phyloP scores from a whole-genome alignment of 2,888 invertebrate species.

The Parasteatoda lunata region DNA sequence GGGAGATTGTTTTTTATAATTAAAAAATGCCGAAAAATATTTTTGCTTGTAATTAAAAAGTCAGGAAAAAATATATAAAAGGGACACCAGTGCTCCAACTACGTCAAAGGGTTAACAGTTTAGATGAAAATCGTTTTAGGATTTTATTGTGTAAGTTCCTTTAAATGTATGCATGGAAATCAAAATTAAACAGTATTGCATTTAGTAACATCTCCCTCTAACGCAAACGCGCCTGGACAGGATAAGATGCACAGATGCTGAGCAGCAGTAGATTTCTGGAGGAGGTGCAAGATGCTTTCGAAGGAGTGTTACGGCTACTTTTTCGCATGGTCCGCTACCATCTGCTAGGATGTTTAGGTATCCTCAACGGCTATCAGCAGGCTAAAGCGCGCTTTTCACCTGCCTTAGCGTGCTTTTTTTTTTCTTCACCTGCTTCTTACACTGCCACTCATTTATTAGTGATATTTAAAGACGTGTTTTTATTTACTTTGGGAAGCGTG shows the following conservation, averaged over 20 bases:
- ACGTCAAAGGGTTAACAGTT: too few species aligned
- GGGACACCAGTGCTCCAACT: too few species aligned
- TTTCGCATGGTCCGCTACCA: constrained; percentile 17
- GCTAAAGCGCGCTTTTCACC: constrained; percentile 24
- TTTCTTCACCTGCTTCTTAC: neutral
- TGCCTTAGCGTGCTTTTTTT: constrained; percentile 10
- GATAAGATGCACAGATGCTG: neutral
- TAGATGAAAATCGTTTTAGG: too few species aligned
- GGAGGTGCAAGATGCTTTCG: neutral
- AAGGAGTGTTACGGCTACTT: neutral
- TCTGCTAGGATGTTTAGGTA: constrained; percentile 21
- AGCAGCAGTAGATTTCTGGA: neutral
- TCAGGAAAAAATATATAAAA: too few species aligned
- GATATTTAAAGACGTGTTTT: constrained; percentile 27
- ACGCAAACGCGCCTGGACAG: neutral
- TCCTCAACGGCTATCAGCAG: neutral
- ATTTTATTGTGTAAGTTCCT: too few species aligned
- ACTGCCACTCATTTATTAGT: constrained; percentile 22
- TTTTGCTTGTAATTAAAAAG: too few species aligned
- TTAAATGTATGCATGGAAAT: too few species aligned
- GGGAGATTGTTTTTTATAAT: too few species aligned
- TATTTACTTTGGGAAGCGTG: constrained; percentile 32
- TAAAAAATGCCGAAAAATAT: too few species aligned
- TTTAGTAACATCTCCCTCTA: neutral
- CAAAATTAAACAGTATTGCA: too few species aligned